A percentile compares a stretch with the other conserved stretches of the same genome.
phyloP scores from a whole-genome alignment of 2,888 invertebrate genomes.

The Caenorhabditis sp. region DNA sequence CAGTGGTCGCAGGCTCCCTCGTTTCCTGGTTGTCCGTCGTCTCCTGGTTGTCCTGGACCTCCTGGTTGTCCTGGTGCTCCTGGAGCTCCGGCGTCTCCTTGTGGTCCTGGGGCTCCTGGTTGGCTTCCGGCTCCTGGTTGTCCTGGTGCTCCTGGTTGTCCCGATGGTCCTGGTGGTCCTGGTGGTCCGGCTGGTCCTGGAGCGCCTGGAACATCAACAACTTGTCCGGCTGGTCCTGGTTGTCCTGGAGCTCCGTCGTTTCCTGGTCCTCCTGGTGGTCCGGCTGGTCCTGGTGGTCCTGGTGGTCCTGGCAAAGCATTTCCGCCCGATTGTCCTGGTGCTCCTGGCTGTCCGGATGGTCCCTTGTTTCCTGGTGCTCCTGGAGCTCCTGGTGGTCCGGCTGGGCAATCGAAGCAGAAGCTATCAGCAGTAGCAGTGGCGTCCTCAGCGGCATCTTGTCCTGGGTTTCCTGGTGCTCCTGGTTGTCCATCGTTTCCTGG shows the following conservation, averaged over 20 bases:
- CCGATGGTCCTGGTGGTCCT: constrained; percentile 55
- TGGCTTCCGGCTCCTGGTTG: constrained; percentile 54
- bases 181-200: constrained; percentile 59
- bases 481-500: constrained; percentile 58
- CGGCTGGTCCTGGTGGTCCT: constrained; percentile 50
- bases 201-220: constrained; percentile 47
- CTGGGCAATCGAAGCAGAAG: constrained; percentile 60
- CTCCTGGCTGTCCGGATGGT: constrained; percentile 34
- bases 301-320: constrained; percentile 47
- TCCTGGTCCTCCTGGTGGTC: constrained; percentile 37
- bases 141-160: constrained; percentile 56
- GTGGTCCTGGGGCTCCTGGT: constrained; percentile 55
- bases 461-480: constrained; percentile 51
- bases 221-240: constrained; percentile 52
- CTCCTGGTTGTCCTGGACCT: constrained; percentile 53
- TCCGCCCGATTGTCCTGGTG: constrained; percentile 50
- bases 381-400: constrained; percentile 48
- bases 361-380: constrained; percentile 54
- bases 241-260: constrained; percentile 39
- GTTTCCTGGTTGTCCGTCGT: constrained; percentile 48
- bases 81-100: constrained; percentile 54
- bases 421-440: constrained; percentile 33
- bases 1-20: constrained; percentile 56
- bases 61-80: constrained; percentile 60
- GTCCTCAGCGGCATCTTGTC: constrained; percentile 51